These are phyloP conservation scores for Chaitophorus viminalis DNA, from an alignment of 2,888 invertebrate genomes.

Conservation along the genomic window DNA sequence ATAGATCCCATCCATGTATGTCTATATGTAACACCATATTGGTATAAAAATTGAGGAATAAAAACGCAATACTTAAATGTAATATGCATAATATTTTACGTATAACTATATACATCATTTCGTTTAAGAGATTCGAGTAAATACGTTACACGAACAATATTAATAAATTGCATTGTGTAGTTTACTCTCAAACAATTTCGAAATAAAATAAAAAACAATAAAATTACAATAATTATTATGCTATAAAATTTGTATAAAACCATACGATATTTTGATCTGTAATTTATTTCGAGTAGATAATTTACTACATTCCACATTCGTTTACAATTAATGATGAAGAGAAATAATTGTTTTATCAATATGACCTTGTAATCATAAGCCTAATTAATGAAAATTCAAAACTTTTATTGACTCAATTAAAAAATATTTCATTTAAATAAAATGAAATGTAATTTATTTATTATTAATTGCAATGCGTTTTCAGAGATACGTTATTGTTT, in stretches of 20 bases:
- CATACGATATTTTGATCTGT: not conserved
- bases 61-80: slow-evolving; percentile 6
- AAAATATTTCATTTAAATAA: not conserved
- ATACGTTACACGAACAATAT: not conserved
- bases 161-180: not conserved
- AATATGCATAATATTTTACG: not conserved
- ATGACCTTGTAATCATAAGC: not conserved
- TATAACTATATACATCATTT: not conserved
- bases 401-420: not conserved
- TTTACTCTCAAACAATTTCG: slow-evolving; percentile 15
- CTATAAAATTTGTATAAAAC: not conserved
- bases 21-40: not conserved
- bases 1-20: not conserved
- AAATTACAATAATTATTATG: not conserved
- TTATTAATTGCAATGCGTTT: not conserved
- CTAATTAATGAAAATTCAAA: not conserved
- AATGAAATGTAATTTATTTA: not conserved
- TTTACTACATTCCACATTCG: not conserved
- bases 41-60: not conserved
- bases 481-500: not conserved
- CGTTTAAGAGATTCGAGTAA: not conserved
- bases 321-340: not conserved
- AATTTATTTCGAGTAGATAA: not conserved
- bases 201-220: not conserved
- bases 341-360: not conserved